Evolutionary conservation across 2,888 invertebrate genomes (phyloP).

Genomic region (Orthosia cruda): DNA sequence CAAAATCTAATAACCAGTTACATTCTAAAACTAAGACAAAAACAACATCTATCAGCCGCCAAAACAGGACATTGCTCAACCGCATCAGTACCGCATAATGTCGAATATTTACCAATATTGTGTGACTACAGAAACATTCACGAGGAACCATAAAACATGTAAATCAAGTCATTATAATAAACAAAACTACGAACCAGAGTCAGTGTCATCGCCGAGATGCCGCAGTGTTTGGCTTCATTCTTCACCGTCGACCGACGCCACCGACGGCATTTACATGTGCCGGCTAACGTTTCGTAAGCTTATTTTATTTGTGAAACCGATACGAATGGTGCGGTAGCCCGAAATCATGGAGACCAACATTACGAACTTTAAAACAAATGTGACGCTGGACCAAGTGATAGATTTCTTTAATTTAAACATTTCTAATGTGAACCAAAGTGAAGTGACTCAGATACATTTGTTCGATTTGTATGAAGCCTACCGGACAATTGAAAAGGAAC

Average conservation of each 20-base stretch:
- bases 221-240: slow-evolving; percentile 81
- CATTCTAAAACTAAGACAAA: slow-evolving; percentile 23
- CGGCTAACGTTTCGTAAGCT: slow-evolving; percentile 35
- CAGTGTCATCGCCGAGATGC: slow-evolving; percentile 78
- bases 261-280: slow-evolving; percentile 80
- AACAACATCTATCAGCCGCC: slow-evolving; percentile 9
- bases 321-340: slow-evolving; percentile 52
- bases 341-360: slow-evolving; percentile 66
- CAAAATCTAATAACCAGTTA: slow-evolving; percentile 38
- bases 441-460: slow-evolving; percentile 74
- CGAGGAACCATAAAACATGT: slow-evolving; percentile 81
- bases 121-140: slow-evolving; percentile 48
- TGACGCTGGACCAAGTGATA: slow-evolving; percentile 76
- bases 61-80: slow-evolving; percentile 18
- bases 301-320: slow-evolving; percentile 40
- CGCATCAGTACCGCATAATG: slow-evolving; percentile 9
- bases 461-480: slow-evolving; percentile 84
- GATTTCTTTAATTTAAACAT: slow-evolving; percentile 77
- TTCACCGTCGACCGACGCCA: slow-evolving; percentile 74
- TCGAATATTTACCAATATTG: slow-evolving; percentile 39
- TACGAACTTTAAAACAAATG: slow-evolving; percentile 68
- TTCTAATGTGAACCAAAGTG: slow-evolving; percentile 80
- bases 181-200: slow-evolving; percentile 78
- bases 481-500: slow-evolving; percentile 81
- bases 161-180: slow-evolving; percentile 81